Evolutionary conservation across 2,113 vertebrate species (phyloP).

Genomic region (Passer domesticus): DNA sequence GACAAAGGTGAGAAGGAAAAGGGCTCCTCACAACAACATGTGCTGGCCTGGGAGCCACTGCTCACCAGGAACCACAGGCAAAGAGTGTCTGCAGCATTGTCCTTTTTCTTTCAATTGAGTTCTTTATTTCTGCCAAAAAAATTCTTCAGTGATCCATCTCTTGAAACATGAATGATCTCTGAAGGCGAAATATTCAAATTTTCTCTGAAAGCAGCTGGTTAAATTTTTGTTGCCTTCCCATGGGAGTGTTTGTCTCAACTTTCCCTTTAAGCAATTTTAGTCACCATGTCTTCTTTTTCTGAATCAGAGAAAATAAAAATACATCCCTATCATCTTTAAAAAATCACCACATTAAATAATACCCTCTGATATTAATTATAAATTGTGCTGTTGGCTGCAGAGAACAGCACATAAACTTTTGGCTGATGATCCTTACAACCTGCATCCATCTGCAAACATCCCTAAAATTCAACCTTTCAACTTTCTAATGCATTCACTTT

Average conservation of each 20-base stretch:
- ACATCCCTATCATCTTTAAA: background rate
- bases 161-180: background rate
- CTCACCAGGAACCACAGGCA: background rate
- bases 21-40: background rate
- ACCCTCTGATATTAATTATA: background rate
- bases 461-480: background rate
- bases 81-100: background rate
- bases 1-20: background rate
- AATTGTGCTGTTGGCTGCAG: background rate
- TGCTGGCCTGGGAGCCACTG: background rate
- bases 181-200: background rate
- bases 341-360: background rate
- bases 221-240: background rate
- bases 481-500: background rate
- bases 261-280: background rate
- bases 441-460: background rate
- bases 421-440: background rate
- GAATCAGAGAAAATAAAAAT: background rate
- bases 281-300: background rate
- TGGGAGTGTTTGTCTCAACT: background rate
- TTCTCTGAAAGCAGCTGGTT: background rate
- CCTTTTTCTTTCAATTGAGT: background rate
- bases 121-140: background rate
- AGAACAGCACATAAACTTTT: background rate
- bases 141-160: background rate